phyloP scores from a whole-genome alignment of 92 coral and sea anemone genomes.

The Zoanthus solanderi region DNA sequence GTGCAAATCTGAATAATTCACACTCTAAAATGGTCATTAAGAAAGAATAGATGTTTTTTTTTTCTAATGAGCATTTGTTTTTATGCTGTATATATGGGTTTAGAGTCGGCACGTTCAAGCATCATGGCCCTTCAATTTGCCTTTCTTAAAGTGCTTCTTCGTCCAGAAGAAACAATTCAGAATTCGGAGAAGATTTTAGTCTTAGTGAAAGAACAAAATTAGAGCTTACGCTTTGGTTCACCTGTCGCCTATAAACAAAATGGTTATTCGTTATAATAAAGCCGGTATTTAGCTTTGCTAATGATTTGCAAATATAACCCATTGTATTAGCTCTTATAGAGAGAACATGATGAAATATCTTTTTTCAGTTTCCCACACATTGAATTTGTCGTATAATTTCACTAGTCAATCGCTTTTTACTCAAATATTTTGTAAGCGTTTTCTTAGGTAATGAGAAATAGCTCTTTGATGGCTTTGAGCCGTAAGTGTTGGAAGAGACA shows the following conservation, averaged over 20 bases:
- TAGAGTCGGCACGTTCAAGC: conserved; percentile 37
- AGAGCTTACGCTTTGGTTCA: conserved; percentile 14
- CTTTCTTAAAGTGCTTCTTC: conserved; percentile 15
- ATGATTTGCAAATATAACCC: conserved; percentile 36
- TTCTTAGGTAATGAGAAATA: not conserved
- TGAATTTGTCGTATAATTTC: not conserved
- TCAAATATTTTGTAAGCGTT: not conserved
- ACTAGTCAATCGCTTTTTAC: not conserved
- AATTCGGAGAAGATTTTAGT: conserved; percentile 21
- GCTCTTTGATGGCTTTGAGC: not conserved
- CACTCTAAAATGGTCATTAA: conserved; percentile 42
- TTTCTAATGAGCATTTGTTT: conserved; percentile 46
- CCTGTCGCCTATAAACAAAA: conserved; percentile 42
- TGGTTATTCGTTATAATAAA: conserved; percentile 29
- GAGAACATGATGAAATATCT: not conserved
- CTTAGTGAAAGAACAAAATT: conserved; percentile 19
- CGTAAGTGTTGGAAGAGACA: not conserved
- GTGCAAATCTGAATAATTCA: conserved; percentile 35
- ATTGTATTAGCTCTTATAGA: conserved; percentile 29
- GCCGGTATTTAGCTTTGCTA: conserved; percentile 19
- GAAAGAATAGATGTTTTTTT: not conserved
- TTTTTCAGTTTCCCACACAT: not conserved
- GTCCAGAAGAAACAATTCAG: conserved; percentile 9
- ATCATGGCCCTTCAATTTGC: conserved; percentile 33
- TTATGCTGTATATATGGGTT: not conserved